phyloP scores from a whole-genome alignment of 2,113 vertebrate species.

The Strix aluco region DNA sequence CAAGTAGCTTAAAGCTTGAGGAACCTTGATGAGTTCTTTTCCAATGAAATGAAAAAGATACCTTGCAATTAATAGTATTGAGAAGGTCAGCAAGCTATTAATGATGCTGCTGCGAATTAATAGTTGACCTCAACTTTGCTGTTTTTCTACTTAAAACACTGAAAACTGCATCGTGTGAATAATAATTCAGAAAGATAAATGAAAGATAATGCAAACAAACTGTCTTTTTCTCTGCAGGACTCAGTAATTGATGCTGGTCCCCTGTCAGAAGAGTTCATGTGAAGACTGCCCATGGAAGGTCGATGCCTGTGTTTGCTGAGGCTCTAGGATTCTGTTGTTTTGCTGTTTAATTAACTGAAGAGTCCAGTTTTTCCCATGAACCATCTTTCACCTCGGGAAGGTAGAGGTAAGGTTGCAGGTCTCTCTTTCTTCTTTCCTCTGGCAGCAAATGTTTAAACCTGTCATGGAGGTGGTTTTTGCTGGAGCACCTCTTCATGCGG shows the following conservation, averaged over 20 bases:
- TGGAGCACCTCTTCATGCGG: background rate
- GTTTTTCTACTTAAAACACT: background rate
- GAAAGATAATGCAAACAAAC: background rate
- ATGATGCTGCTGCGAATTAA: background rate
- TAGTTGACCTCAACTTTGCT: background rate
- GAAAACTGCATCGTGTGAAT: background rate
- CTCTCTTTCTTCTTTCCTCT: background rate
- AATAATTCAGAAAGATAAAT: background rate
- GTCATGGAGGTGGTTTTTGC: background rate
- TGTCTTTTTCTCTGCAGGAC: background rate
- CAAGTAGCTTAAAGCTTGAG: background rate
- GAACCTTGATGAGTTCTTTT: background rate
- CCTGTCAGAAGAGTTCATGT: background rate
- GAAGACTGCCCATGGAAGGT: background rate
- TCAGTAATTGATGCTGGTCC: background rate
- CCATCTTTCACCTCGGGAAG: constrained; percentile 33
- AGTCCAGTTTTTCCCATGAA: constrained; percentile 43
- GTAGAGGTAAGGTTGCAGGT: constrained; percentile 35
- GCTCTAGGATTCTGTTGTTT: background rate
- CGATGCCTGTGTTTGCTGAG: background rate
- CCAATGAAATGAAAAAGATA: background rate
- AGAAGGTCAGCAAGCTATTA: background rate
- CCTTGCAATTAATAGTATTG: background rate
- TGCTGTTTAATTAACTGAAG: constrained; percentile 1
- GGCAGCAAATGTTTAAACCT: background rate